Conservation (phyloP, 2,888 invertebrate species). For the Drosophila mulleri region DNA sequence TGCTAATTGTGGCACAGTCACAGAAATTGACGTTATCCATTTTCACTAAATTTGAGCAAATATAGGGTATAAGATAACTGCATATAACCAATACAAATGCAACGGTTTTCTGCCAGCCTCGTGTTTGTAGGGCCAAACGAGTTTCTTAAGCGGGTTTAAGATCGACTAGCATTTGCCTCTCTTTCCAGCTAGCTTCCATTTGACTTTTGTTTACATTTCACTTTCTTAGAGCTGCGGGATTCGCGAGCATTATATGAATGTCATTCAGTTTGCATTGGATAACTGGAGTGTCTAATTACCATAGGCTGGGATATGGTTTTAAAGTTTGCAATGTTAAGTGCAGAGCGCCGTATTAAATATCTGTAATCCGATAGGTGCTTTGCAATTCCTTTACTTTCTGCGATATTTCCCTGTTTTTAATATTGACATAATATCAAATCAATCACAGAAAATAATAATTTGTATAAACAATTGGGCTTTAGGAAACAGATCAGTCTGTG, state of each 20-base stretch:
- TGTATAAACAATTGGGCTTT: not conserved
- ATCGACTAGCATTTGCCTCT: constrained; percentile 38
- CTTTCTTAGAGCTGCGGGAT: not conserved
- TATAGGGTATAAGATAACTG: constrained; percentile 35
- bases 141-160: constrained; percentile 59
- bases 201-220: constrained; percentile 26
- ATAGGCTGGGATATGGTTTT: not conserved
- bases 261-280: constrained; percentile 21
- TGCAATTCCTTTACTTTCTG: not conserved
- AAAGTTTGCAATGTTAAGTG: not conserved
- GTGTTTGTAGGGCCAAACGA: constrained; percentile 56
- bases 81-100: constrained; percentile 30
- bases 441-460: not conserved
- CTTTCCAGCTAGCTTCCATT: constrained; percentile 15
- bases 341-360: not conserved
- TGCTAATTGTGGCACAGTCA: not conserved
- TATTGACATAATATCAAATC: not conserved
- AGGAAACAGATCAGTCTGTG: not conserved
- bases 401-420: not conserved
- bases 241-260: constrained; percentile 4
- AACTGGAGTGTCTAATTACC: constrained; percentile 2
- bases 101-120: constrained; percentile 3
- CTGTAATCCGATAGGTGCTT: not conserved
- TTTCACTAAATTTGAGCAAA: not conserved
- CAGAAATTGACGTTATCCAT: not conserved